phyloP scores from a whole-genome alignment of 2,113 vertebrate genomes.

The Poecilia latipinna region DNA sequence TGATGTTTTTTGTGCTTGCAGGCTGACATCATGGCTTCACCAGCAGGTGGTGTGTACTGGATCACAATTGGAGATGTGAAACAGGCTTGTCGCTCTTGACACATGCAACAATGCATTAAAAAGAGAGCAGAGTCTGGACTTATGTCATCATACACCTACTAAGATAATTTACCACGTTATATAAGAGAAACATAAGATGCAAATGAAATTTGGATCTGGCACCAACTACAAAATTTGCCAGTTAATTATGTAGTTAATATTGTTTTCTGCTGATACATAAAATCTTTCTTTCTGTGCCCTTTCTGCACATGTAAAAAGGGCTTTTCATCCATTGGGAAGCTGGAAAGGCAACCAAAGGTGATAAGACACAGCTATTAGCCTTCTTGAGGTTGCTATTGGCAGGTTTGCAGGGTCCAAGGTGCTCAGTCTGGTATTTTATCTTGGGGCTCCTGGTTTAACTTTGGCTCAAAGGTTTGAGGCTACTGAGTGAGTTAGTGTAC shows the following conservation, averaged over 20 bases:
- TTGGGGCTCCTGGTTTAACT: not conserved
- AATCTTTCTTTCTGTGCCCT: not conserved
- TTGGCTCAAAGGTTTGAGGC: not conserved
- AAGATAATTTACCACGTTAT: not conserved
- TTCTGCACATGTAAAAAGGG: not conserved
- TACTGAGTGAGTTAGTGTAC: not conserved
- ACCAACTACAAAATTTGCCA: too few relatives aligned
- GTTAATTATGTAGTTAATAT: too few relatives aligned
- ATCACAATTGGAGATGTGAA: constrained; percentile 57
- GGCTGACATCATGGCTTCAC: constrained; percentile 71
- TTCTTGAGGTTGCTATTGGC: not conserved
- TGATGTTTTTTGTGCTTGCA: constrained; percentile 62
- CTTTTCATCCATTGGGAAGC: not conserved
- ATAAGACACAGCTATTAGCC: not conserved
- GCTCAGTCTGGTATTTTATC: not conserved
- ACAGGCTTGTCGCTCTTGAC: constrained; percentile 35
- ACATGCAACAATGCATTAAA: constrained; percentile 7
- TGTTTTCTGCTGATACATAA: too few relatives aligned
- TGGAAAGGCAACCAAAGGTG: not conserved
- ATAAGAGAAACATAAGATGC: too few relatives aligned
- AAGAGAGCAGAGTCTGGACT: not conserved
- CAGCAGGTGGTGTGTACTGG: constrained; percentile 60
- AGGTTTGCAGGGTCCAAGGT: not conserved
- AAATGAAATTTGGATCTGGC: not conserved
- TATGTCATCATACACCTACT: not conserved